phyloP scores from a whole-genome alignment of 1,140 invertebrate species.

The silkworm (Bombyx mori) region DNA sequence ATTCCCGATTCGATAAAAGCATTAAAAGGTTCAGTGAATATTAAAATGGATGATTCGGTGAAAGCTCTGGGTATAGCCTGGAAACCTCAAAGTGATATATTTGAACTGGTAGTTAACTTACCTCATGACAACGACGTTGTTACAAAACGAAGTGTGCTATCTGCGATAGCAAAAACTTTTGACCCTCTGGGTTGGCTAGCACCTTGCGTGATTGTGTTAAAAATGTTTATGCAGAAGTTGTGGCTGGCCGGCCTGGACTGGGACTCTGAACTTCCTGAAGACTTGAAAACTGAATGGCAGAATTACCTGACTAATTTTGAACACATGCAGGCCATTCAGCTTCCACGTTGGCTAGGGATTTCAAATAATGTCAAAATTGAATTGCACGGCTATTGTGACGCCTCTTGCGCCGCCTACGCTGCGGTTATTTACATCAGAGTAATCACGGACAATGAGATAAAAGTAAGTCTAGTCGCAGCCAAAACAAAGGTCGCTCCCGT shows the following conservation, averaged over 20 bases:
- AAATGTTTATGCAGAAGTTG: conserved; percentile 63
- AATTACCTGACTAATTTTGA: conserved; percentile 13
- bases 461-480: neutral
- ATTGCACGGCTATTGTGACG: conserved; percentile 6
- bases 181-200: conserved; percentile 52
- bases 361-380: neutral
- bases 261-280: conserved; percentile 34
- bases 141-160: conserved; percentile 19
- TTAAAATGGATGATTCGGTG: conserved; percentile 16
- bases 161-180: conserved; percentile 22
- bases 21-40: conserved; percentile 9
- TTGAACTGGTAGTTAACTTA: conserved; percentile 12
- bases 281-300: conserved; percentile 24
- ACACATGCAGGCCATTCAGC: conserved; percentile 7
- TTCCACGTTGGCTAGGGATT: conserved; percentile 9
- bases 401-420: conserved; percentile 1
- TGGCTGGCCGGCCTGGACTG: conserved; percentile 46
- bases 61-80: conserved; percentile 19
- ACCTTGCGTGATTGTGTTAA: conserved; percentile 46
- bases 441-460: neutral
- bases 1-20: neutral
- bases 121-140: neutral
- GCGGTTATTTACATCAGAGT: conserved; percentile 1
- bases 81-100: conserved; percentile 15
- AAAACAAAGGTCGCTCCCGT: conserved; percentile 4